phyloP scores from a whole-genome alignment of 2,888 invertebrate genomes.

The Apamea anceps region DNA sequence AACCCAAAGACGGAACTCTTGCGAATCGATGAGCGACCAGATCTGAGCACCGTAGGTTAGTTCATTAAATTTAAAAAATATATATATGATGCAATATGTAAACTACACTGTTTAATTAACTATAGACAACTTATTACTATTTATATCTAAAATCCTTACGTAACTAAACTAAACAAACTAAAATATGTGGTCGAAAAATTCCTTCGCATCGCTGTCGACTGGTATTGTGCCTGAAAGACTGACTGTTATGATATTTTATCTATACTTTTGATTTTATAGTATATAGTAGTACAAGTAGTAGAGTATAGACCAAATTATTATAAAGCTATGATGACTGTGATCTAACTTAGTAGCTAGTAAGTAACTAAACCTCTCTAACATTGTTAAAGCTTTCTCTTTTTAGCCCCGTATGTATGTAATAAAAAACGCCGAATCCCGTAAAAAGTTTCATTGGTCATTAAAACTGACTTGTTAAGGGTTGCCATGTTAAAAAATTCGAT shows the following conservation, averaged over 20 bases:
- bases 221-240: not conserved
- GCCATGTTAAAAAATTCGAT: constrained; percentile 32
- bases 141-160: not conserved
- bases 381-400: too few relatives aligned
- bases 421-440: not conserved
- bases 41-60: not conserved
- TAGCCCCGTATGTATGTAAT: not conserved
- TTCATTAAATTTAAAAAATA: not conserved
- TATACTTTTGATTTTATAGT: not conserved
- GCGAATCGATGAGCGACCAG: not conserved
- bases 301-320: not conserved
- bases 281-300: too few relatives aligned
- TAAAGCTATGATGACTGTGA: not conserved
- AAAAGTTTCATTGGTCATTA: constrained; percentile 21
- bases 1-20: not conserved
- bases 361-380: not conserved
- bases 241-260: not conserved
- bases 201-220: not conserved
- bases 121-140: not conserved
- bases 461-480: constrained; percentile 35
- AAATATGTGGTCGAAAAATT: not conserved
- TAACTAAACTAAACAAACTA: not conserved
- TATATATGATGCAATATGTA: not conserved
- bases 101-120: not conserved
- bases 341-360: not conserved